These are phyloP conservation scores for Nothura maculosa DNA, from an alignment of 2,797 vertebrate genomes.

Conservation along the genomic window DNA sequence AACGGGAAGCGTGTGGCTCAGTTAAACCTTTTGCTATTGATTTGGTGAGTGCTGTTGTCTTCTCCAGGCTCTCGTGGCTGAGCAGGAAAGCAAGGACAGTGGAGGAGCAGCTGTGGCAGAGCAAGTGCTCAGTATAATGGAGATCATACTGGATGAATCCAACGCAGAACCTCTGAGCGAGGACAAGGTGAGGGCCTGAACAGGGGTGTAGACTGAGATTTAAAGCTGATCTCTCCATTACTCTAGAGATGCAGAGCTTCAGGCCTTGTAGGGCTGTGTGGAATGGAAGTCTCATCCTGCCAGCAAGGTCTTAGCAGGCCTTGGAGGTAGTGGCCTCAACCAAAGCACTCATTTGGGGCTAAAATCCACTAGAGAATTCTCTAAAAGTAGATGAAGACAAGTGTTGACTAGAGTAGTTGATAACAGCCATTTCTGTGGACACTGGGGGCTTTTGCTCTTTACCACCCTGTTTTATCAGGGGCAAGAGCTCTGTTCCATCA, in stretches of 20 bases:
- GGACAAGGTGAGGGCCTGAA: slow-evolving; percentile 88
- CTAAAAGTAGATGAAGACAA: not conserved
- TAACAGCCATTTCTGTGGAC: not conserved
- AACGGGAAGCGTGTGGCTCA: not conserved
- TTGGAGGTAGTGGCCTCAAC: slow-evolving; percentile 3
- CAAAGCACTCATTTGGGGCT: not conserved
- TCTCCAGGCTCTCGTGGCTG: slow-evolving; percentile 92
- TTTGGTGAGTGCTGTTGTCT: not conserved
- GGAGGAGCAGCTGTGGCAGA: slow-evolving; percentile 97
- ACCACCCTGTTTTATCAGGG: not conserved
- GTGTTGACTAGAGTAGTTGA: not conserved
- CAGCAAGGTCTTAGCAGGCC: slow-evolving; percentile 2
- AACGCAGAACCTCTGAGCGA: slow-evolving; percentile 96
- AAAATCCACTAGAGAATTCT: not conserved
- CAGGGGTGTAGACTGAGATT: not conserved
- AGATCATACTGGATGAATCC: slow-evolving; percentile 98
- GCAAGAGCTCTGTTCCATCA: not conserved
- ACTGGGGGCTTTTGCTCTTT: not conserved
- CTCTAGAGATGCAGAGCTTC: not conserved
- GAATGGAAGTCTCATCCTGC: not conserved
- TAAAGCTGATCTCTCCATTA: not conserved
- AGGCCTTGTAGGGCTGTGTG: not conserved
- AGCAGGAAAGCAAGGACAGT: slow-evolving; percentile 98
- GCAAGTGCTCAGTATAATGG: slow-evolving; percentile 99
- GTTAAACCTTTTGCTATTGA: not conserved